Evolutionary conservation across 1,140 invertebrate genomes (phyloP).

Genomic region (Drosophila triauraria): DNA sequence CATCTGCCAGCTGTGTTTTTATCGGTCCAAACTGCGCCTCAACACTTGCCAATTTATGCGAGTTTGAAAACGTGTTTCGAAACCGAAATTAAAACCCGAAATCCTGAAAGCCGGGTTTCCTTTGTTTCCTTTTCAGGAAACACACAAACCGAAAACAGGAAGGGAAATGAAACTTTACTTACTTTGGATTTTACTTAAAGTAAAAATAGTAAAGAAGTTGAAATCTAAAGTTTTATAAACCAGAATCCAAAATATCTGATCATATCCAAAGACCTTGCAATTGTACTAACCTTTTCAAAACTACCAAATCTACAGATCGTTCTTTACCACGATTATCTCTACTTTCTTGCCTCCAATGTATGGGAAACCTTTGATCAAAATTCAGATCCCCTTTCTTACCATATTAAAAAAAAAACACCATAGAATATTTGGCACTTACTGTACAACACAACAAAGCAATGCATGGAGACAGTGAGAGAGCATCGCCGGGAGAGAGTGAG

Average conservation of each 20-base stretch:
- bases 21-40: constrained; percentile 30
- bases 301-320: background rate
- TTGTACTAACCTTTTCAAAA: background rate
- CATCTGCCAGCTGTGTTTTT: constrained; percentile 65
- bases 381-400: background rate
- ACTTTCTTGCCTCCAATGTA: background rate
- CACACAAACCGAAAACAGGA: background rate
- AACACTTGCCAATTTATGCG: constrained; percentile 69
- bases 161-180: background rate
- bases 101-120: constrained; percentile 27
- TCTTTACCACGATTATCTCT: too few species aligned
- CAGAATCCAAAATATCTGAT: background rate
- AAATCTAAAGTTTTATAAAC: background rate
- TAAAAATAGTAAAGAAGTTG: background rate
- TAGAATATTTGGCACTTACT: constrained; percentile 76
- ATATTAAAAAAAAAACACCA: constrained; percentile 14
- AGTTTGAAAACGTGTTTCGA: constrained; percentile 56
- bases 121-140: background rate
- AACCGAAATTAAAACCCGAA: constrained; percentile 14
- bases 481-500: constrained; percentile 21
- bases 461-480: constrained; percentile 29
- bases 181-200: background rate
- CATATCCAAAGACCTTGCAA: background rate
- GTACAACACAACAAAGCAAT: constrained; percentile 62
- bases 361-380: background rate